Evolutionary conservation across 2,888 invertebrate genomes (phyloP).

Genomic region (Anodontia alba): DNA sequence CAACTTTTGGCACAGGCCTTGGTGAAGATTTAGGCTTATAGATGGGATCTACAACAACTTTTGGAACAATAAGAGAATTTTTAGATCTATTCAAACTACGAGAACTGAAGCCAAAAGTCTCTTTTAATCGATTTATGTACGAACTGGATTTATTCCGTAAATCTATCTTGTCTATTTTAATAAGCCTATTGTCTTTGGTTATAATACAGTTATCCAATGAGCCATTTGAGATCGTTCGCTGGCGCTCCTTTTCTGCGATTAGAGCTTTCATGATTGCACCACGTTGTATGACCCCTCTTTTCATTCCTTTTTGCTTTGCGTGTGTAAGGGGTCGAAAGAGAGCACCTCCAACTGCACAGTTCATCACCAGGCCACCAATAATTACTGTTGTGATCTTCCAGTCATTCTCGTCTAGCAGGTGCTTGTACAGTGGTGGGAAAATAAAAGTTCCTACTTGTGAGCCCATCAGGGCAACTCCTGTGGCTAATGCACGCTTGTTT

Average conservation of each 20-base stretch:
- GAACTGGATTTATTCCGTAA: constrained; percentile 74
- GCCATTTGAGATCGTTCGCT: constrained; percentile 83
- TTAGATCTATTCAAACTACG: constrained; percentile 76
- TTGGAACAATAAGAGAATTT: constrained; percentile 72
- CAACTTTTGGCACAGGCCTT: constrained; percentile 37
- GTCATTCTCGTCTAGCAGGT: constrained; percentile 69
- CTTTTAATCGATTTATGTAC: constrained; percentile 75
- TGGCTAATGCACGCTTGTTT: constrained; percentile 96
- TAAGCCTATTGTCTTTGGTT: constrained; percentile 82
- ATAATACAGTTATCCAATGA: constrained; percentile 84
- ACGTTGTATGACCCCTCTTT: constrained; percentile 71
- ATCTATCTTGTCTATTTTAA: constrained; percentile 78
- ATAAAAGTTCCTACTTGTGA: constrained; percentile 96
- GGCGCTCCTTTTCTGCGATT: constrained; percentile 83
- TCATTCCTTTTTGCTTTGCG: constrained; percentile 70
- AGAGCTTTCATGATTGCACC: constrained; percentile 83
- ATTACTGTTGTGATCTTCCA: constrained; percentile 92
- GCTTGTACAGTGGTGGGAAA: constrained; percentile 89
- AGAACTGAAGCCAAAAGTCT: constrained; percentile 77
- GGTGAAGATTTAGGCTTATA: constrained; percentile 48
- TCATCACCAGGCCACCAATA: constrained; percentile 92
- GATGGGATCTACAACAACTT: constrained; percentile 67
- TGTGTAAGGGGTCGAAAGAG: constrained; percentile 92
- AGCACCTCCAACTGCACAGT: constrained; percentile 91
- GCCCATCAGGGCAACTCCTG: constrained; percentile 97